phyloP scores from a whole-genome alignment of 2,113 vertebrate genomes.

The Rhinoderma darwinii region DNA sequence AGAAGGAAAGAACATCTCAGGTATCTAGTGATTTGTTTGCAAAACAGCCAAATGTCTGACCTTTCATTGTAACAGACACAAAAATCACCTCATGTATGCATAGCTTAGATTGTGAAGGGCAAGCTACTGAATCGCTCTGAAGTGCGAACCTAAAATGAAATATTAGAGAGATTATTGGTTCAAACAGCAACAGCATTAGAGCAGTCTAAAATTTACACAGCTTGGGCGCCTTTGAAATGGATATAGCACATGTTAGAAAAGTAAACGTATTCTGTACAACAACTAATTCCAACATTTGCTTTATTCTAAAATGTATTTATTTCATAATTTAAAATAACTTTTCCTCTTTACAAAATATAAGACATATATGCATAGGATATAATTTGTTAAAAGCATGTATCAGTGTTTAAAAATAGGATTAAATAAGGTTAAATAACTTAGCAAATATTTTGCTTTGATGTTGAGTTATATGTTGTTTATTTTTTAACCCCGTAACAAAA shows the following conservation, averaged over 20 bases:
- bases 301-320: not conserved
- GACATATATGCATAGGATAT: no score
- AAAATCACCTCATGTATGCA: not conserved
- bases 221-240: not conserved
- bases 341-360: no score
- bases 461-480: no score
- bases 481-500: no score
- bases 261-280: no score
- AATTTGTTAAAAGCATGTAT: no score
- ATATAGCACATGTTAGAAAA: not conserved
- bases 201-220: not conserved
- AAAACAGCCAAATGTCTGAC: not conserved
- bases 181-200: not conserved
- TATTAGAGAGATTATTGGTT: not conserved
- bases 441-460: no score
- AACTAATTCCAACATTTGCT: no score
- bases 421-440: no score
- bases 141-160: not conserved
- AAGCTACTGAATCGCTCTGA: not conserved
- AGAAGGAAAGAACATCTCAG: not conserved
- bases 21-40: not conserved
- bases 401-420: no score
- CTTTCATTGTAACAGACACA: not conserved
- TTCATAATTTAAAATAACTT: not conserved
- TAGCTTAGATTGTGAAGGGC: slow-evolving; percentile 16